Conservation (phyloP, 2,797 vertebrate genomes). For the Urocyon cinereoargenteus region DNA sequence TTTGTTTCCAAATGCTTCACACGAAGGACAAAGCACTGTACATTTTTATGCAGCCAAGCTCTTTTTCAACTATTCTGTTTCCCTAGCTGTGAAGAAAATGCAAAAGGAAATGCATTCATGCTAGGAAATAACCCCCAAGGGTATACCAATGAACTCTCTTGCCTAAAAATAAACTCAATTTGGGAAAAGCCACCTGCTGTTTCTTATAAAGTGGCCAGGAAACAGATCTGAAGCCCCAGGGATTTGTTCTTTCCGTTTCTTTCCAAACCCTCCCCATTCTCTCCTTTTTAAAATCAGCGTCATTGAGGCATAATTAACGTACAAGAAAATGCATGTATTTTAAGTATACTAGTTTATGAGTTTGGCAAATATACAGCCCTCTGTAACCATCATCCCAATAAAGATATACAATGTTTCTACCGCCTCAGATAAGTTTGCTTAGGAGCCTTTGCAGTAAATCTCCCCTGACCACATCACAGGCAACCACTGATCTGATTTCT, state of each 20-base stretch:
- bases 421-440: not conserved
- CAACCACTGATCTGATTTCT: not conserved
- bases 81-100: conserved; percentile 59
- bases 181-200: conserved; percentile 75
- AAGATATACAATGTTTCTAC: not conserved
- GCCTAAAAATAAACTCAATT: conserved; percentile 81
- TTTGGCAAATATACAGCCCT: not conserved
- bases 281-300: not conserved
- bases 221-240: not conserved
- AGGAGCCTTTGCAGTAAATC: not conserved
- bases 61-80: conserved; percentile 36
- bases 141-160: conserved; percentile 56
- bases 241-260: not conserved
- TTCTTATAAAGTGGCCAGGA: conserved; percentile 59
- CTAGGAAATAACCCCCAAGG: conserved; percentile 69
- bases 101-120: conserved; percentile 48
- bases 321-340: not conserved
- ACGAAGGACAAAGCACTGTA: not conserved
- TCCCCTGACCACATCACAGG: not conserved
- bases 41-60: not conserved
- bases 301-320: not conserved
- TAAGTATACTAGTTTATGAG: not conserved
- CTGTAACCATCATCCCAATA: not conserved
- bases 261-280: not conserved
- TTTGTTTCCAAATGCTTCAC: conserved; percentile 9